phyloP scores from a whole-genome alignment of 1,140 invertebrate species.

The Dolichoris vasculosae region DNA sequence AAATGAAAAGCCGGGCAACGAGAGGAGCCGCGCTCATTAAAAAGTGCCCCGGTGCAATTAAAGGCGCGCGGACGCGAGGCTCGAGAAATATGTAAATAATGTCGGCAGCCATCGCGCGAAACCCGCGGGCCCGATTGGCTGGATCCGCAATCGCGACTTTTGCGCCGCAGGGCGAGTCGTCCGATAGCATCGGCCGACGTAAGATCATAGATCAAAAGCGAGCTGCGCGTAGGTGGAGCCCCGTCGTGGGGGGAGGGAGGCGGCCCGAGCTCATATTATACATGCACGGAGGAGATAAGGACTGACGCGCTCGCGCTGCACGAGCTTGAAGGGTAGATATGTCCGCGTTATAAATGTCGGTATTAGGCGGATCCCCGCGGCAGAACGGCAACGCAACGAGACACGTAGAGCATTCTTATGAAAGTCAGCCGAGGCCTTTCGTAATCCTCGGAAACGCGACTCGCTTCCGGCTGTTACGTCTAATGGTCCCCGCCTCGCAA shows the following conservation, averaged over 20 bases:
- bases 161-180: not conserved
- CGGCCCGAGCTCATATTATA: conserved; percentile 68
- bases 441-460: not conserved
- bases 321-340: conserved; percentile 73
- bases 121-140: conserved; percentile 22
- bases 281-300: conserved; percentile 63
- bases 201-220: conserved; percentile 74
- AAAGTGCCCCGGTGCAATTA: conserved; percentile 32
- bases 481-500: not conserved
- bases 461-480: not conserved
- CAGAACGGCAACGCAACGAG: not conserved
- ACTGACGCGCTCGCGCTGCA: conserved; percentile 53
- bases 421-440: not conserved
- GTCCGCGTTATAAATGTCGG: conserved; percentile 74
- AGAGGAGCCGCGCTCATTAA: conserved; percentile 28
- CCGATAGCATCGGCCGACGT: conserved; percentile 62
- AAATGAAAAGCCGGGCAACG: not conserved
- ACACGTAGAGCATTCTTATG: not conserved
- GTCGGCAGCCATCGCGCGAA: conserved; percentile 40
- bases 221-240: conserved; percentile 36
- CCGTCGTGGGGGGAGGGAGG: not conserved
- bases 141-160: conserved; percentile 28
- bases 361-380: conserved; percentile 67
- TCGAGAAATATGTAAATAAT: conserved; percentile 51
- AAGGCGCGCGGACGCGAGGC: conserved; percentile 5